Evolutionary conservation across 2,797 vertebrate species (phyloP), one percentile per base, ranked within the genome.

Genomic region (Amazonetta brasiliensis): DNA sequence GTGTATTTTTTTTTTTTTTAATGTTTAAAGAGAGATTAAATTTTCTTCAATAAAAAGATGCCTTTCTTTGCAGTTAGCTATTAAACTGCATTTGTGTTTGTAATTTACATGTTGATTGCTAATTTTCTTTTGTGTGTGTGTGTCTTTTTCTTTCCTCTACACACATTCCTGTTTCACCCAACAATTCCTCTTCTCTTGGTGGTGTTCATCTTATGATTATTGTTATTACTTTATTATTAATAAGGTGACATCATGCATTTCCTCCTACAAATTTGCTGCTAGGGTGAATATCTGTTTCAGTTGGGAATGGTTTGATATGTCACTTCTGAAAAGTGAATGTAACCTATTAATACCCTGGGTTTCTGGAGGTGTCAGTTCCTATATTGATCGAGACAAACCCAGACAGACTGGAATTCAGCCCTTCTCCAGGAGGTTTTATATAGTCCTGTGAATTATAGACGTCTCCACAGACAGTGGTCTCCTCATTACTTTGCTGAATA

Each of bases 301-400:
- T 79, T 64, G 28, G 52, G 41, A 91, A 52, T 19, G 30, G 43
- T 31, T 52, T 33, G 15, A 59, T 41, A 16, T 0, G 0, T 84
- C 11, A 9, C 55, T 55, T 89, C 11, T 18, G 35, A 73, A 79
- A 63, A 0, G 1, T 18, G 41, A 35, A 33, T 0, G 0, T 69
- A 62, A 52, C 44, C 7, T 78, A 2, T 33, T 50, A 83, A 62
- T 55, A 13, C 26, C 12, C 11, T 63, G 43, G 20, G 13, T 84
- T 91, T 87, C 41, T 68, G 82, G 44, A 89, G 75, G 31, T 10
- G 5, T 66, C 56, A n/a, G 37, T 50, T 26, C 25, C 73, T 84
- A 5, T 0, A 1, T 30, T 67, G 25, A 33, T 56, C 41, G 44
- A 37, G 21, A 19, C 31, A 46, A 7, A 19, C 84, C 79, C 0